Evolutionary conservation across 2,113 vertebrate genomes (phyloP), one percentile per base, ranked within the genome.

Genomic region (Lasiurus cinereus): DNA sequence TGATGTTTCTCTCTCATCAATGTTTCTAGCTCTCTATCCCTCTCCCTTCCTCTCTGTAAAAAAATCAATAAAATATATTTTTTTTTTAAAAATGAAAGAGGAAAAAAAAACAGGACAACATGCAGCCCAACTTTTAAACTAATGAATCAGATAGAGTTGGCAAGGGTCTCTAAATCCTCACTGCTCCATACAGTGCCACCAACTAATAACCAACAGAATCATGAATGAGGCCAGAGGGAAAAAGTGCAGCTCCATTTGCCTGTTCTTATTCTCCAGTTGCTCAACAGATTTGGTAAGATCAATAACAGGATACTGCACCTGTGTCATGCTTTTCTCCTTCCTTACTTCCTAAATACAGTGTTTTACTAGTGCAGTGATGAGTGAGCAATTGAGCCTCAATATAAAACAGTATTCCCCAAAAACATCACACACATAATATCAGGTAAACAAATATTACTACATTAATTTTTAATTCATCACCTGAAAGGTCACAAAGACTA

Each of bases 291-390:
- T 82, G 39, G 18, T 77, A 46, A 92, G 64, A 62, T 76, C 76
- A 76, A 54, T 29, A 96, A 56, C 72, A 97, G 59, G 36, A 94
- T 91, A 52, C 59, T 90, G 48, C 64, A 96, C 85, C 67, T 86
- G 67, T 83, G n/a, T 54, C 46, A 93, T 76, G 29, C 31, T 92
- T 72, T 83, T 52, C 82, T 94, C 56, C 78, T 88, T 73, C 66
- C 80, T 83, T 67, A 72, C 83, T 92, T 80, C 67, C 33, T 82
- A 90, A 78, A 83, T n/a, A 83, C n/a, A 88, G 78, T 46, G 59
- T 93, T 77, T 56, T 39, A 83, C n/a, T 43, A 77, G 31, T 66
- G 31, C 24, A 76, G 29, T 46, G 21, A 84, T 56, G 31, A 90
- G 62, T 73, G 66, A 43, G 43, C 14, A 83, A 67, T 0, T 54